Base-by-base conservation (phyloP, 1,140 invertebrate species). In the Drosophila rhopaloa region DNA sequence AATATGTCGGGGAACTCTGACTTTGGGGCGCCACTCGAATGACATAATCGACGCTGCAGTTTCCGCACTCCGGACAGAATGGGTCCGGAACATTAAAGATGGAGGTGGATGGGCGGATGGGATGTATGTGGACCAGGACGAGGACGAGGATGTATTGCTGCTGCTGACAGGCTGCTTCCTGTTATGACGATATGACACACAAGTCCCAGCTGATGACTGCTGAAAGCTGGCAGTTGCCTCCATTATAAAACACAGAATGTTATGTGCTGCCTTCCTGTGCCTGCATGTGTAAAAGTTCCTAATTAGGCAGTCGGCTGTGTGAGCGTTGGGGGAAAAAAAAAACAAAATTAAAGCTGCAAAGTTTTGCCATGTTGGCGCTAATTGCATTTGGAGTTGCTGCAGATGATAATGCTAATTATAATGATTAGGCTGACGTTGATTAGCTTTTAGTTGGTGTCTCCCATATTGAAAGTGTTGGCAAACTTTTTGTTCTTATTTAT, bases 11-110 rank as follows among this genome's bases (percentile, higher is more conserved):
- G n/a, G 35, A 9, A 29, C 48, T 16, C 6, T 10, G 35, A 46
- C 37, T 29, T 10, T 19, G 55, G 67, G 57, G 40, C 56, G 65
- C 44, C 57, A 50, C 73, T 71, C 50, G 47, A 79, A 88, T 86
- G 82, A 82, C 83, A 88, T 88, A 86, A 86, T 86, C 82, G 83
- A 82, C 59, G 66, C 58, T 82, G 82, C 82, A 86, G 82, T 68
- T 79, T 83, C 82, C 83, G 83, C 55, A 37, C 38, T 35, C 63
- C 37, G 43, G 27, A 60, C 58, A 77, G 44, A 63, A 56, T 40
- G 60, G 72, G 35, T 43, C 58, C 56, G 32, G 48, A 24, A 37
- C 58, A 29, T 24, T 56, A 43, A 27, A 59, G 61, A n/a, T 67
- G 55, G 10, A 48, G 68, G 13, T 55, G 73, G 29, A 58, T 27